Evolutionary conservation across 2,888 invertebrate species (phyloP).

Genomic region (Baronia brevicornis): DNA sequence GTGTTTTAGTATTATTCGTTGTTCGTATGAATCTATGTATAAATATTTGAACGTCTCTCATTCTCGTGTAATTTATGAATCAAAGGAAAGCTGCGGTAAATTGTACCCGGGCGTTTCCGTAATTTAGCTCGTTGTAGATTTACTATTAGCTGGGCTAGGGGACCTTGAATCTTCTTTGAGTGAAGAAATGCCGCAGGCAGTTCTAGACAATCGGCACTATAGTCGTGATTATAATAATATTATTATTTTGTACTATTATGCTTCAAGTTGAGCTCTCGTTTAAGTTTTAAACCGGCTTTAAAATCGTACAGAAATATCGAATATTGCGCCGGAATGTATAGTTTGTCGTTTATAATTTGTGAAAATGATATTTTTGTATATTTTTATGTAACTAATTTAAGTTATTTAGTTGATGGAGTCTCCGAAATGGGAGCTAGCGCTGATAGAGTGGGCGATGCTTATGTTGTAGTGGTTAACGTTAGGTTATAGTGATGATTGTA

Average conservation of each 20-base stretch:
- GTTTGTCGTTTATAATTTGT: conserved; percentile 70
- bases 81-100: conserved; percentile 57
- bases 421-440: conserved; percentile 45
- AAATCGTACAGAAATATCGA: conserved; percentile 70
- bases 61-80: conserved; percentile 73
- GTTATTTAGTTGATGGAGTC: conserved; percentile 62
- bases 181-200: conserved; percentile 66
- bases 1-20: conserved; percentile 76
- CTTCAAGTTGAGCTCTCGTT: conserved; percentile 73
- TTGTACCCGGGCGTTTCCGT: conserved; percentile 54
- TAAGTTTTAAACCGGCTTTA: conserved; percentile 69
- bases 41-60: conserved; percentile 75
- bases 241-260: conserved; percentile 64
- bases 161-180: conserved; percentile 72
- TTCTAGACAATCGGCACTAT: conserved; percentile 75
- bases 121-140: conserved; percentile 72
- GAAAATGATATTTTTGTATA: conserved; percentile 76
- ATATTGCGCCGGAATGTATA: conserved; percentile 72
- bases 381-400: conserved; percentile 71
- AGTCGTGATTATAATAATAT: conserved; percentile 66
- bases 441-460: conserved; percentile 50
- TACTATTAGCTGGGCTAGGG: conserved; percentile 75
- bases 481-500: conserved; percentile 73
- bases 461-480: conserved; percentile 46
- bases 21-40: conserved; percentile 76